Base-by-base conservation (phyloP, 37 sponge, comb jelly and placozoan genomes). In the Eunapius fragilis region DNA sequence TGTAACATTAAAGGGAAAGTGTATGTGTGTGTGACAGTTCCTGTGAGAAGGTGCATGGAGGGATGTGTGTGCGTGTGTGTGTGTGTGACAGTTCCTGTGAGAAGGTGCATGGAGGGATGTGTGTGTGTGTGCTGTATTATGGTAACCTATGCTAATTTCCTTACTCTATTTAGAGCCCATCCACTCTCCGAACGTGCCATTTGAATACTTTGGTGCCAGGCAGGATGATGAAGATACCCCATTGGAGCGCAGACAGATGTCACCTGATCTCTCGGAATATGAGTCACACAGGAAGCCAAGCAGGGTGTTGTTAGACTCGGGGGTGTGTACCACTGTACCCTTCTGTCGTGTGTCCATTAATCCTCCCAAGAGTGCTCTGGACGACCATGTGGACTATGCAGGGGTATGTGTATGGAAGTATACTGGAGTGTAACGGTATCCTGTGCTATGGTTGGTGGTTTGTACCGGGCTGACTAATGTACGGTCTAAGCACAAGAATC, bases 261-360 rank as follows among this genome's bases (percentile, higher is more conserved):
- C 33, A 32, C 37, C 25, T 36, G 37, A 25, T 0, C 80, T 58
- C 11, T 58, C 31, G 13, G 24, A 78, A 5, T 24, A 47, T 78
- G n/a, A 48, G 37, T 2, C 2, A 26, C 25, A 2, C 4, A 35
- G 34, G 10, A 28, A 71, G 37, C 37, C 32, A 70, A 27, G 31
- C 3, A 69, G 70, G 3, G 24, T 11, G 4, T 68, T 87, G 0
- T 23, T 86, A 25, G 71, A 25, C 5, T 71, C 87, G 25, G 91
- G 91, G 47, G 83, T 86, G 70, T 91, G 91, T 34, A 77, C 82
- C 73, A 38, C 70, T 34, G 87, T 91, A 4, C 91, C 91, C 22
- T 91, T 91, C 79, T 83, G 68, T 58, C 69, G 87, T 31, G 91
- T 91, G 67, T 70, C 71, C 37, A 82, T 91, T 23, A 71, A 37